These are phyloP conservation scores for Habrosyne pyritoides DNA, from an alignment of 2,888 invertebrate genomes.

Conservation along the genomic window DNA sequence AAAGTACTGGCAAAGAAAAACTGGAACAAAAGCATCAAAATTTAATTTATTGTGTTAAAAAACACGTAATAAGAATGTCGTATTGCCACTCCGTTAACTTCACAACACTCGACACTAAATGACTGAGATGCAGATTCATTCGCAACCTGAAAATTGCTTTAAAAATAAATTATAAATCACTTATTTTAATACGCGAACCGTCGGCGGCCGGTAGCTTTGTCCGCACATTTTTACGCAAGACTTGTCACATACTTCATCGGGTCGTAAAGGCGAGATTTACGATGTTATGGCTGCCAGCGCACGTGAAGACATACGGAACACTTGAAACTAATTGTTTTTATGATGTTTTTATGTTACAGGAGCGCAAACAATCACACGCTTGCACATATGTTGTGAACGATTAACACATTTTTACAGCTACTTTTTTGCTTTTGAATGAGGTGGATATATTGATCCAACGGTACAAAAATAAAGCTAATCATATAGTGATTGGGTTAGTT, in stretches of 20 bases:
- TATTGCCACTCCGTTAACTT: neutral
- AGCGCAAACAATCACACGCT: neutral
- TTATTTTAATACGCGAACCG: neutral
- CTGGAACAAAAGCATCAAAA: neutral
- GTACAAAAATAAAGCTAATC: too few relatives aligned
- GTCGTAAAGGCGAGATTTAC: neutral
- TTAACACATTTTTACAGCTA: neutral
- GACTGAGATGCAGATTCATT: neutral
- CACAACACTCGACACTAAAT: neutral
- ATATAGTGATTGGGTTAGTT: too few relatives aligned
- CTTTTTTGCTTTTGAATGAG: neutral
- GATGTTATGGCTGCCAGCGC: neutral
- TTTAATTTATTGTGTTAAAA: neutral
- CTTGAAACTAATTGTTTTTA: neutral
- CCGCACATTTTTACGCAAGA: neutral
- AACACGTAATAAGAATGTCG: neutral
- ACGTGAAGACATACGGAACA: neutral
- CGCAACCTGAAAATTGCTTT: neutral
- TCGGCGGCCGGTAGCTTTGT: neutral
- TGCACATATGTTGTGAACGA: neutral
- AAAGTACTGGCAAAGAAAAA: too few relatives aligned
- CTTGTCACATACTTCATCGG: neutral
- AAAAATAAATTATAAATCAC: neutral
- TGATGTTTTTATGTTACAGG: conserved; percentile 1
- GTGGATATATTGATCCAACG: too few relatives aligned